Percentiles rank a stretch among this genome's conserved stretches.
These are phyloP conservation scores for Sebastolobus alascanus DNA, from an alignment of 2,797 vertebrate genomes.

Conservation along the genomic window DNA sequence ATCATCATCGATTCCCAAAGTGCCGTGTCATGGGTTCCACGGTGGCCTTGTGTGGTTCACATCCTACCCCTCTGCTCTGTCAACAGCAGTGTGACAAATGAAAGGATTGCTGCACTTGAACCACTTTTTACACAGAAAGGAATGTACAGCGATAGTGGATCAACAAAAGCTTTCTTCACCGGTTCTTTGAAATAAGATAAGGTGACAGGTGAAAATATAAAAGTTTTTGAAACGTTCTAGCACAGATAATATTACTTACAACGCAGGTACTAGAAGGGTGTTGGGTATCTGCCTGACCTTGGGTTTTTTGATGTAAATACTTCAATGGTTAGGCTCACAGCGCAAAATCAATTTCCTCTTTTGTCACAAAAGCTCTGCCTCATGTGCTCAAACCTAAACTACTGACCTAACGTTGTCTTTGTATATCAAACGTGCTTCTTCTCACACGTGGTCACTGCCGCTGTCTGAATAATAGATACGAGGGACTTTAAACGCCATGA, in stretches of 20 bases:
- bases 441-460: slow-evolving; percentile 36
- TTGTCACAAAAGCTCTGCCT: slow-evolving; percentile 31
- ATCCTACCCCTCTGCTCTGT: slow-evolving; percentile 26
- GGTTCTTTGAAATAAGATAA: slow-evolving; percentile 8
- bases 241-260: slow-evolving; percentile 27
- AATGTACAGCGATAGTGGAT: background rate
- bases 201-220: slow-evolving; percentile 3
- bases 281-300: slow-evolving; percentile 58
- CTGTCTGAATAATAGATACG: slow-evolving; percentile 42
- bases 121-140: slow-evolving; percentile 16
- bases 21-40: slow-evolving; percentile 51
- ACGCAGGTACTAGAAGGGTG: slow-evolving; percentile 21
- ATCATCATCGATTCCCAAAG: slow-evolving; percentile 58
- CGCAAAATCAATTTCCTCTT: slow-evolving; percentile 48
- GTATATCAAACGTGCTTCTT: slow-evolving; percentile 21
- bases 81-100: slow-evolving; percentile 44
- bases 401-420: slow-evolving; percentile 39
- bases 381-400: slow-evolving; percentile 27
- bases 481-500: slow-evolving; percentile 50
- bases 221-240: slow-evolving; percentile 13
- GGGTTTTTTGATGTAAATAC: slow-evolving; percentile 49
- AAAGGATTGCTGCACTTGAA: slow-evolving; percentile 29
- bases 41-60: slow-evolving; percentile 46
- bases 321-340: slow-evolving; percentile 40
- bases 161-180: background rate